Conservation (phyloP, 2,888 invertebrate species). For the Tolmerus cingulatus region DNA sequence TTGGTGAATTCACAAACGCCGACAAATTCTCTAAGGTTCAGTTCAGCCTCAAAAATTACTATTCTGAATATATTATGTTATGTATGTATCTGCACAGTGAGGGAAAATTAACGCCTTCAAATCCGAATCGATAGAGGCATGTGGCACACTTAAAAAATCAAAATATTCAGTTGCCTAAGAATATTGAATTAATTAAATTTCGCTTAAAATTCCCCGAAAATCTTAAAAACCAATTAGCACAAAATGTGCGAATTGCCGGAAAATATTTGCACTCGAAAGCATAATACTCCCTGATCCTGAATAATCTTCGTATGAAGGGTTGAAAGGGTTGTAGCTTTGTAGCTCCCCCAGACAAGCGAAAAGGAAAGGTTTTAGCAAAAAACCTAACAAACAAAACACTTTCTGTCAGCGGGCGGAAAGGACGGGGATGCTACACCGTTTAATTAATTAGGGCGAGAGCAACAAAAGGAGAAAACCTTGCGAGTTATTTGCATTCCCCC, state of each 20-base stretch:
- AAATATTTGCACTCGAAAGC: neutral
- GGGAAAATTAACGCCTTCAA: no score
- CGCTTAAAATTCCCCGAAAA: neutral
- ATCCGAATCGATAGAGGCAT: neutral
- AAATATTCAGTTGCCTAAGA: neutral
- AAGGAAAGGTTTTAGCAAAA: neutral
- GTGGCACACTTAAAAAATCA: neutral
- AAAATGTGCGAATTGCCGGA: neutral
- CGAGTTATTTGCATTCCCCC: neutral
- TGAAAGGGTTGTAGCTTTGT: neutral
- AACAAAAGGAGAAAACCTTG: neutral
- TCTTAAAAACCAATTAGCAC: neutral
- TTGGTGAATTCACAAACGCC: no score
- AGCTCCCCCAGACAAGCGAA: neutral
- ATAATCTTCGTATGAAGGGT: neutral
- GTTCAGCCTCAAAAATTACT: no score
- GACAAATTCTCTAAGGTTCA: no score
- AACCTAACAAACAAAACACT: neutral
- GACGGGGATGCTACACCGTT: neutral
- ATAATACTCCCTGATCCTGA: neutral
- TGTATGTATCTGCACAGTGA: no score
- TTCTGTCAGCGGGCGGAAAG: neutral
- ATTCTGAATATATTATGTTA: no score
- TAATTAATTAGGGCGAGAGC: neutral
- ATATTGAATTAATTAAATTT: neutral